phyloP scores from a whole-genome alignment of 2,888 invertebrate genomes.

The Ophion costatus region DNA sequence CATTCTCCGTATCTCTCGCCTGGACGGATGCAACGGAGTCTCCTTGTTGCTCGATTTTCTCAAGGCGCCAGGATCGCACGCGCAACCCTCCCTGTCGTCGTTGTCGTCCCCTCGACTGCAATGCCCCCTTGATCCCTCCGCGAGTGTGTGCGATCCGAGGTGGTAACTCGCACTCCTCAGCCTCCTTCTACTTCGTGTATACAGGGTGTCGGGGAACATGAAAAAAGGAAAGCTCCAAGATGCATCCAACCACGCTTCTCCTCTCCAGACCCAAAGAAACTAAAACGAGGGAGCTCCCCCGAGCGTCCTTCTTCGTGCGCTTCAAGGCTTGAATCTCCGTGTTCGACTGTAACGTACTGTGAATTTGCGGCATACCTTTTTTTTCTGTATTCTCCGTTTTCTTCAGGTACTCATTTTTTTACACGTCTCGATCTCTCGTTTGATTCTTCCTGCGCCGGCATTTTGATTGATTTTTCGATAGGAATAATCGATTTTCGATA shows the following conservation, averaged over 20 bases:
- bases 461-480: constrained; percentile 52
- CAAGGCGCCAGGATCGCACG: constrained; percentile 67
- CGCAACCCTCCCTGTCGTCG: constrained; percentile 45
- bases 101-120: constrained; percentile 65
- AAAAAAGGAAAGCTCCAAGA: constrained; percentile 65
- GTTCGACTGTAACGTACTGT: constrained; percentile 33
- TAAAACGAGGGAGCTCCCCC: constrained; percentile 52
- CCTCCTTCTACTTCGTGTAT: constrained; percentile 49
- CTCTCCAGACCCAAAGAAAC: constrained; percentile 60
- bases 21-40: not conserved
- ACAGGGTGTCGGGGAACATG: constrained; percentile 66
- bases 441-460: constrained; percentile 14
- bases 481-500: constrained; percentile 55
- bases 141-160: constrained; percentile 62
- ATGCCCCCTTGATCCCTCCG: constrained; percentile 20
- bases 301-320: constrained; percentile 55
- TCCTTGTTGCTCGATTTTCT: constrained; percentile 62
- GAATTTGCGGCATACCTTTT: constrained; percentile 47
- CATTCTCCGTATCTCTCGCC: constrained; percentile 60
- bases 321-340: constrained; percentile 53
- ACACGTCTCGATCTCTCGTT: not conserved
- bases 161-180: constrained; percentile 68
- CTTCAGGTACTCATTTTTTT: constrained; percentile 4
- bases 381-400: constrained; percentile 11
- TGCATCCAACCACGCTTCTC: constrained; percentile 38